Conservation (phyloP, 2,888 invertebrate genomes). For the Rhyacophila evoluta region DNA sequence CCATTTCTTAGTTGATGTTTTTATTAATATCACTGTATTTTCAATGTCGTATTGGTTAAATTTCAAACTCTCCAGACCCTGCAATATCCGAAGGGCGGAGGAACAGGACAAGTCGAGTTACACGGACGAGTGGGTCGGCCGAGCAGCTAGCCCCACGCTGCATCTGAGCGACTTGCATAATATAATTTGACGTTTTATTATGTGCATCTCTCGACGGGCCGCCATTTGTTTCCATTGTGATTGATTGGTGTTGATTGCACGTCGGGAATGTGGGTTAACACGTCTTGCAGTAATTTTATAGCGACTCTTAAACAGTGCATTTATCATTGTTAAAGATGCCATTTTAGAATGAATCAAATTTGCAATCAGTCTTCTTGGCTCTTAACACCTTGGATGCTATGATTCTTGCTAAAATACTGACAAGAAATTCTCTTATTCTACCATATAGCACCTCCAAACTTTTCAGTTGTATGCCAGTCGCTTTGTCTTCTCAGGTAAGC, state of each 20-base stretch:
- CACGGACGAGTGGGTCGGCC: constrained; percentile 2
- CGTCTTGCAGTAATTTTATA: constrained; percentile 20
- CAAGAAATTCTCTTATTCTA: too few species aligned
- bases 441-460: too few species aligned
- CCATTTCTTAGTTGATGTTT: too few species aligned
- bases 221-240: constrained; percentile 40
- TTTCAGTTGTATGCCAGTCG: too few species aligned
- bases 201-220: constrained; percentile 31
- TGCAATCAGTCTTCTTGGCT: not conserved
- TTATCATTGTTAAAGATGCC: constrained; percentile 14
- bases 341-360: constrained; percentile 11
- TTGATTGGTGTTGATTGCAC: constrained; percentile 48
- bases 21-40: too few species aligned
- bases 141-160: constrained; percentile 27
- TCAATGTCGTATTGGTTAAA: too few species aligned
- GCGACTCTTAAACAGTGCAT: constrained; percentile 7
- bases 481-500: too few species aligned
- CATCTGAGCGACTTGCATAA: constrained; percentile 33
- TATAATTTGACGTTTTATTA: constrained; percentile 31
- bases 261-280: constrained; percentile 39
- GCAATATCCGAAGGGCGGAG: not conserved
- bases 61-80: too few species aligned
- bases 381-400: not conserved
- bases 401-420: too few species aligned
- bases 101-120: not conserved